Base-by-base conservation (phyloP, 2,888 invertebrate genomes). In the Patella caerulea region DNA sequence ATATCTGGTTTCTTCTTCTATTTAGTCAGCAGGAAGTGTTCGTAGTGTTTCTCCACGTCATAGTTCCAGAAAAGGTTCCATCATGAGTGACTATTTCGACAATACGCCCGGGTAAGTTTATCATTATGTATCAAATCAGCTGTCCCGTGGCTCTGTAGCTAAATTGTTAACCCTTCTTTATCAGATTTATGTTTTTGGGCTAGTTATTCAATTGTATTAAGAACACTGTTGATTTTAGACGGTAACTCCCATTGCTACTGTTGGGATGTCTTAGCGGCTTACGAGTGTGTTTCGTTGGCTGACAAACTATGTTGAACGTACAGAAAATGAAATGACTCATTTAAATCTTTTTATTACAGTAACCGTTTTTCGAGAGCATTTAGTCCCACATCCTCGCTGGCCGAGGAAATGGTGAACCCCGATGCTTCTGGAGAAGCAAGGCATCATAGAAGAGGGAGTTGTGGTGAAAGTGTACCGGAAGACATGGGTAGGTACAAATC, bases 51-150 rank as follows among this genome's bases (percentile, higher is more conserved):
- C 74, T 55, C 82, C 79, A 45, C 76, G 74, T 70, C 75, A 73
- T 9, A 52, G 52, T 59, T 79, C 79, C 11, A 73, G 82, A 52
- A 82, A 82, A 19, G 87, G 86, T 2, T 87, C 87, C 2, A 77
- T 87, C n/a, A 86, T 87, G 86, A 87, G 86, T 72, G 87, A 88
- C 80, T 87, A 87, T 74, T 83, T 87, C 12, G 80, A 79, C 69
- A 65, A 65, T 24, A 73, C 71, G 9, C 73, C 80, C 14, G 77
- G 76, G 82, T 82, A 34, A 29, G 80, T 72, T 34, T 11, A 29
- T 12, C 24, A 29, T 65, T 24, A 29, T 15, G 73, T 14, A 53
- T 19, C 24, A 5, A n/a, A 74, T 69, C 34, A 14, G 14, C 56
- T 29, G 11, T 55, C 19, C 29, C 34, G 73, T 54, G 54, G n/a